phyloP scores from a whole-genome alignment of 2,888 invertebrate species.

The Therioaphis trifolii region DNA sequence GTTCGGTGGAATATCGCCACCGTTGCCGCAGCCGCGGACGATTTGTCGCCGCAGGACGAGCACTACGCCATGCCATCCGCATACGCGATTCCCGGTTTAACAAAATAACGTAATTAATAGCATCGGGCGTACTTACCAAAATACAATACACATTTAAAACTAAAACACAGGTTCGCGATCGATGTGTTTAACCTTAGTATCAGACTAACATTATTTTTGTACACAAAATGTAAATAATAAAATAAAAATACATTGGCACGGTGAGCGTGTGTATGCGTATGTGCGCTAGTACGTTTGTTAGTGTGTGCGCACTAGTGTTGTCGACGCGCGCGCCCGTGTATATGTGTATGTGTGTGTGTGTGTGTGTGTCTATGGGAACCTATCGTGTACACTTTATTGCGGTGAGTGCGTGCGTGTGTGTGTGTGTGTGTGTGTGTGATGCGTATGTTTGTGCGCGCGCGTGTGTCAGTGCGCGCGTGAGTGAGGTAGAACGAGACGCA shows the following conservation, averaged over 20 bases:
- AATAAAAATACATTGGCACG: constrained; percentile 48
- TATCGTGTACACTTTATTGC: background rate
- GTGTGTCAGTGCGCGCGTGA: background rate
- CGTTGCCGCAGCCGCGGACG: background rate
- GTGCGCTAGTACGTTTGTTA: background rate
- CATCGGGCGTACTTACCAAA: constrained; percentile 51
- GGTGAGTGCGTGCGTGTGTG: background rate
- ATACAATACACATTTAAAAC: constrained; percentile 56
- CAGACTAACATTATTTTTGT: constrained; percentile 60
- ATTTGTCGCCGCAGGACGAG: background rate
- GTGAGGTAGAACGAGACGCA: background rate
- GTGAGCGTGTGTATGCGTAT: constrained; percentile 5
- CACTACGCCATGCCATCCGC: background rate
- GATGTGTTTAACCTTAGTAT: constrained; percentile 58
- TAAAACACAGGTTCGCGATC: constrained; percentile 44
- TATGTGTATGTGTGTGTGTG: background rate
- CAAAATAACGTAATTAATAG: no score
- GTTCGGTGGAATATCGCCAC: background rate
- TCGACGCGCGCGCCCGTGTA: background rate
- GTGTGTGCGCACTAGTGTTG: background rate
- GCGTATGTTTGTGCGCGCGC: background rate
- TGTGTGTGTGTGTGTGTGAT: constrained; percentile 2
- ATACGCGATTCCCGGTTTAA: no score
- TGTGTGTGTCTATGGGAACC: background rate
- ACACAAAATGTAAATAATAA: constrained; percentile 61